These are phyloP conservation scores for Meloidogyne exigua DNA, from an alignment of 1,140 invertebrate genomes.

Conservation along the genomic window DNA sequence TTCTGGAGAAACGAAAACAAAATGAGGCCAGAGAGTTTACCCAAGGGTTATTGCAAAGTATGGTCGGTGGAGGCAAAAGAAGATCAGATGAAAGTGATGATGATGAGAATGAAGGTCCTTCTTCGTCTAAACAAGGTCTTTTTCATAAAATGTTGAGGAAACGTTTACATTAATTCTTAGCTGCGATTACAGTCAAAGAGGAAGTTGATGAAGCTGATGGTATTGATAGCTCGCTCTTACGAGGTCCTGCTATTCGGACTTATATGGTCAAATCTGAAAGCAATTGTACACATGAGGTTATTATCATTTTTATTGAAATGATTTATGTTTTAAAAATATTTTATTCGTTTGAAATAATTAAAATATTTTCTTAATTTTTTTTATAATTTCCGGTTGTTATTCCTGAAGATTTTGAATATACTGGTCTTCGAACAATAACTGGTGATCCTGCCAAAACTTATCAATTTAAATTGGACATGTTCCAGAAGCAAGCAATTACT, in stretches of 20 bases:
- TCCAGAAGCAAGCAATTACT: slow-evolving; percentile 93
- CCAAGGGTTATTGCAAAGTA: not conserved
- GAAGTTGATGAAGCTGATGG: slow-evolving; percentile 10
- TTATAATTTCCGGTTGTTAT: slow-evolving; percentile 62
- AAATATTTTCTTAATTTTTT: not conserved
- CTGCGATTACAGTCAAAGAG: slow-evolving; percentile 2
- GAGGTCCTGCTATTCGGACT: not conserved
- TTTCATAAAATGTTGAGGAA: not conserved
- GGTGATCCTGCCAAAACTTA: slow-evolving; percentile 84
- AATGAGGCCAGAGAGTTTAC: slow-evolving; percentile 8
- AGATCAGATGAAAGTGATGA: not conserved
- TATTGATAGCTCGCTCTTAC: not conserved
- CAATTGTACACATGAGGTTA: slow-evolving; percentile 24
- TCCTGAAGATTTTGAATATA: slow-evolving; percentile 51
- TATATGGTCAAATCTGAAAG: slow-evolving; percentile 3
- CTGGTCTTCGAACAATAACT: not conserved
- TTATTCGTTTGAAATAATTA: too few relatives aligned
- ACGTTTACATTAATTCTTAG: not conserved
- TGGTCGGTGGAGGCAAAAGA: not conserved
- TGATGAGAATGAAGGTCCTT: not conserved
- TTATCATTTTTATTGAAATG: not conserved
- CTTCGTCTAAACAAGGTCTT: not conserved
- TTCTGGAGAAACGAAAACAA: slow-evolving; percentile 16
- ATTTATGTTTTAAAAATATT: not conserved
- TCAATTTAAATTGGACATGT: slow-evolving; percentile 90